Evolutionary conservation across 1,140 invertebrate species (phyloP).

Genomic region (Solen grandis): DNA sequence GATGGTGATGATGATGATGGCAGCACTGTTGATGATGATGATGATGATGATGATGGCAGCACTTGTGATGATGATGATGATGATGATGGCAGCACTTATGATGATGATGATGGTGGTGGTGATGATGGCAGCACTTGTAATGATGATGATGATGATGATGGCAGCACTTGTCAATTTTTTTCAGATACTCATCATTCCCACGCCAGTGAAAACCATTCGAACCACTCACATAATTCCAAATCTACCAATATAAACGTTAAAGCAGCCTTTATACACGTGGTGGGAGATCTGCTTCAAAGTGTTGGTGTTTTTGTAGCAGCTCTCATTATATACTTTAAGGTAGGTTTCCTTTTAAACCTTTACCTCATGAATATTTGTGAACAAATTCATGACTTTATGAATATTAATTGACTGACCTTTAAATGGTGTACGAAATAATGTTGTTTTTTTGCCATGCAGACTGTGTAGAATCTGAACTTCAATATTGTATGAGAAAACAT

Average conservation of each 20-base stretch:
- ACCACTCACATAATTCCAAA: conserved; percentile 22
- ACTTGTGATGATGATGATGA: not conserved
- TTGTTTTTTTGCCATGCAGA: no score
- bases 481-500: no score
- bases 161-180: no score
- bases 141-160: no score
- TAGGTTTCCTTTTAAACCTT: conserved; percentile 84
- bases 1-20: not conserved
- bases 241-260: conserved; percentile 94
- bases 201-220: no score
- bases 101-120: not conserved
- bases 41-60: not conserved
- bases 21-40: not conserved
- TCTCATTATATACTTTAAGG: conserved; percentile 95
- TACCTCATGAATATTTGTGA: no score
- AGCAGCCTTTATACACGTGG: conserved; percentile 98
- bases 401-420: no score
- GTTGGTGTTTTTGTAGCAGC: conserved; percentile 97
- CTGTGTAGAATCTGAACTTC: no score
- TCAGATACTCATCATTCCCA: no score
- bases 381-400: no score
- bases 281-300: conserved; percentile 98
- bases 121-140: no score
- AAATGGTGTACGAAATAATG: no score
- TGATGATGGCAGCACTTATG: not conserved